Percentiles rank a stretch among this genome's conserved stretches.
Conservation (phyloP, 1,140 invertebrate species). For the Odontomachus brunneus region DNA sequence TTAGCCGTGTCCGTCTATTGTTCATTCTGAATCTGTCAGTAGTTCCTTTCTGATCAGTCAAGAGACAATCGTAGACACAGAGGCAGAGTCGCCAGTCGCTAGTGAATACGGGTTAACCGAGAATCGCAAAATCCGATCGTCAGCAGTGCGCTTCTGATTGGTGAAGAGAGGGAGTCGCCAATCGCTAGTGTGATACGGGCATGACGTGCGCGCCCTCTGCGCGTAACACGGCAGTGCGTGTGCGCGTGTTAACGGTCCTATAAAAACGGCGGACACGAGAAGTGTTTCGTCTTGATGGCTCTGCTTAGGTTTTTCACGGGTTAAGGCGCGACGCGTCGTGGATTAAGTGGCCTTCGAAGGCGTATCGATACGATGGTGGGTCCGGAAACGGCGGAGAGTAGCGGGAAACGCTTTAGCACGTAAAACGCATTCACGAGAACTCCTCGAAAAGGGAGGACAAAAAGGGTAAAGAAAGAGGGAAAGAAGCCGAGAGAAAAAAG, state of each 20-base stretch:
- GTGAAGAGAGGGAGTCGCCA: too few relatives aligned
- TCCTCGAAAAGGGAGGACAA: neutral
- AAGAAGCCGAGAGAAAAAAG: neutral
- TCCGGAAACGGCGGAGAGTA: neutral
- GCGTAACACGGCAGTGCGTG: neutral
- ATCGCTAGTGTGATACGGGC: too few relatives aligned
- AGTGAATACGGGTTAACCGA: too few relatives aligned
- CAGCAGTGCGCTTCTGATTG: too few relatives aligned
- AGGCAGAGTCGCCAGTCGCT: too few relatives aligned
- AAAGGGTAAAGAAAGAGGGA: constrained; percentile 20
- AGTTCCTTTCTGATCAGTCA: too few relatives aligned
- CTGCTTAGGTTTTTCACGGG: constrained; percentile 35
- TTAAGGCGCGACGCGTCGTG: neutral
- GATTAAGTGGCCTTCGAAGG: constrained; percentile 24
- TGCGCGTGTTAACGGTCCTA: constrained; percentile 49
- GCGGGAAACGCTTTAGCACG: neutral
- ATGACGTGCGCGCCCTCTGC: neutral
- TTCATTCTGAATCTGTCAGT: too few relatives aligned
- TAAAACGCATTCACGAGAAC: neutral
- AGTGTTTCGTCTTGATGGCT: constrained; percentile 65
- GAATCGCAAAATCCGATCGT: too few relatives aligned
- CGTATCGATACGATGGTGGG: neutral
- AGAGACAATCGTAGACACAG: too few relatives aligned
- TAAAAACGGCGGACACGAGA: constrained; percentile 65
- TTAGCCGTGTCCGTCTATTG: too few relatives aligned